A percentile compares a stretch with the other conserved stretches of the same genome.
Conservation (phyloP, 2,113 vertebrate genomes). For the Prolemur simus region DNA sequence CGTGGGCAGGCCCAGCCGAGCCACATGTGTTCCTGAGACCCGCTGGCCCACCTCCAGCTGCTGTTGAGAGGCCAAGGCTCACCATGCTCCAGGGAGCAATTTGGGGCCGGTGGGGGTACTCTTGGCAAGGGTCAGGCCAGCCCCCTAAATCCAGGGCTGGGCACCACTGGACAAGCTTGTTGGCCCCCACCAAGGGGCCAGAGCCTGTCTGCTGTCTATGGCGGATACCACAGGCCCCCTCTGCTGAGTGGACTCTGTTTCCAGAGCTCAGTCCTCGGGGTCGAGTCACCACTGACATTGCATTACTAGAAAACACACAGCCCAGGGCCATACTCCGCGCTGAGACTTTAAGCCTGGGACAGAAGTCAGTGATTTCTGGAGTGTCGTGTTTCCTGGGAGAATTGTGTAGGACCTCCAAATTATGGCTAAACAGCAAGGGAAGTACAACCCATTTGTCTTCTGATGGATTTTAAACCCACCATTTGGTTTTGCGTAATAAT, state of each 20-base stretch:
- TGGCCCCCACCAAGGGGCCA: accelerated
- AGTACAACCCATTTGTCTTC: accelerated
- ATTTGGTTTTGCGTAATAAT: background rate
- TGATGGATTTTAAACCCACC: background rate
- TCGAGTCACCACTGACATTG: accelerated
- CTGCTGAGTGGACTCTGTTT: background rate
- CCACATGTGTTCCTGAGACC: background rate
- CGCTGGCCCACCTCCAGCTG: no score
- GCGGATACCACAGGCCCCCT: no score
- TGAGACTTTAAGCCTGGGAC: background rate
- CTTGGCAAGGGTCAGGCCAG: background rate
- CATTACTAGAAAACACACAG: background rate
- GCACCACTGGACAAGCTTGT: no score
- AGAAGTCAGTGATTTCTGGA: accelerated
- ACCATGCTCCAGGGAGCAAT: accelerated
- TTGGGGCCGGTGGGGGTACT: accelerated
- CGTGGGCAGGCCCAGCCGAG: background rate
- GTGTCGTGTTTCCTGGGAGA: background rate
- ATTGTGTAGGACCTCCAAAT: accelerated
- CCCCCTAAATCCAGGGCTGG: background rate
- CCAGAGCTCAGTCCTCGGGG: background rate
- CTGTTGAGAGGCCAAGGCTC: background rate
- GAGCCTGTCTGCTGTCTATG: accelerated
- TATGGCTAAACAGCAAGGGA: background rate
- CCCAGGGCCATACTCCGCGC: accelerated